phyloP scores from a whole-genome alignment of 1,140 invertebrate genomes.

The Antheraea pernyi region DNA sequence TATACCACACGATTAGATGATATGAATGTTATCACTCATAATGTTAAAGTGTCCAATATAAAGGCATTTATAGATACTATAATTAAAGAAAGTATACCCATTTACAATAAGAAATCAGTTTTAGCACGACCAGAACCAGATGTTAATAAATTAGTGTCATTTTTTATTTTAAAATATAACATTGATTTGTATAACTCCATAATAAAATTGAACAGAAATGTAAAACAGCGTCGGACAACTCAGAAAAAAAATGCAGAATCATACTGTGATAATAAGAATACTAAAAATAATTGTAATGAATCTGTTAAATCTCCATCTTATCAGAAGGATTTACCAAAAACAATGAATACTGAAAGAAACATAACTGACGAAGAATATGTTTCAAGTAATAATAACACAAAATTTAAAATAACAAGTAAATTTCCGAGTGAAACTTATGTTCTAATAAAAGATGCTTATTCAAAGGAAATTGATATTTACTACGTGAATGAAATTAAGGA shows the following conservation, averaged over 20 bases:
- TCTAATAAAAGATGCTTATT: neutral
- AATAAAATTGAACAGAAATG: neutral
- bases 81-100: neutral
- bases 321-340: no score
- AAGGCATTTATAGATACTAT: neutral
- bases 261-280: no score
- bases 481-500: neutral
- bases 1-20: constrained; percentile 42
- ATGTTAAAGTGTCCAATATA: neutral
- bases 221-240: neutral
- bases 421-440: constrained; percentile 6
- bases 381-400: neutral
- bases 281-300: no score
- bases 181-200: neutral
- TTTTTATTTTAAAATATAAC: neutral
- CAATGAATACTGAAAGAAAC: no score
- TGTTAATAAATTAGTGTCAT: neutral
- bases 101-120: neutral
- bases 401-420: neutral
- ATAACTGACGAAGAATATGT: no score
- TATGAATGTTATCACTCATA: constrained; percentile 22
- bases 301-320: no score
- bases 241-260: neutral
- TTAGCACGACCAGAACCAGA: neutral
- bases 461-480: neutral